A percentile compares a stretch with the other conserved stretches of the same genome.
Evolutionary conservation across 2,888 invertebrate genomes (phyloP).

Genomic region (Eristalis tenax): DNA sequence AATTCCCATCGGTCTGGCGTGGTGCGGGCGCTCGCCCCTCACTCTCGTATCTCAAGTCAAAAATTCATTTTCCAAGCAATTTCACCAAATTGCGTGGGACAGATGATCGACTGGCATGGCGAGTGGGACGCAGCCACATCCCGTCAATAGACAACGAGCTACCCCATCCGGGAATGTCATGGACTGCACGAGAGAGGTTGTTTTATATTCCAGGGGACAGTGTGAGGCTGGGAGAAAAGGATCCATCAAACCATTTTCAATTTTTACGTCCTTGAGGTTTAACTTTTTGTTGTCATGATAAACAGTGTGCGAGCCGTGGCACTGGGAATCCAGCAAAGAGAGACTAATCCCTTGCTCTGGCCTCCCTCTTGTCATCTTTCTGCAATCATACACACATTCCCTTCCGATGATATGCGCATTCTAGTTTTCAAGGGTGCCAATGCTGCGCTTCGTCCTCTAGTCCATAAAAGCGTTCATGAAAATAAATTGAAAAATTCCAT

Average conservation of each 20-base stretch:
- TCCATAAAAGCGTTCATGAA: conserved; percentile 75
- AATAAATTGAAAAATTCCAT: conserved; percentile 77
- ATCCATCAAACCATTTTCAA: conserved; percentile 58
- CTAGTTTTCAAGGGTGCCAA: conserved; percentile 42
- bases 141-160: neutral
- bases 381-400: conserved; percentile 9
- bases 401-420: conserved; percentile 48
- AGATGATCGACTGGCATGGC: neutral
- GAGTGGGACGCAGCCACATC: neutral
- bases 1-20: conserved; percentile 12
- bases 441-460: conserved; percentile 58
- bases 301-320: conserved; percentile 13
- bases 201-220: conserved; percentile 16
- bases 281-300: conserved; percentile 47
- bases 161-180: neutral
- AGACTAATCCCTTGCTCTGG: conserved; percentile 24
- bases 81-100: conserved; percentile 42
- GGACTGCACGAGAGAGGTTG: neutral
- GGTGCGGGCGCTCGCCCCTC: too few relatives aligned
- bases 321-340: conserved; percentile 11
- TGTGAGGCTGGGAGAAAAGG: conserved; percentile 9
- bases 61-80: conserved; percentile 53
- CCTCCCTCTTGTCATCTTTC: neutral
- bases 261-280: conserved; percentile 53
- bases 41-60: neutral